phyloP scores from a whole-genome alignment of 2,888 invertebrate species.

The Enchytraeus crypticus region DNA sequence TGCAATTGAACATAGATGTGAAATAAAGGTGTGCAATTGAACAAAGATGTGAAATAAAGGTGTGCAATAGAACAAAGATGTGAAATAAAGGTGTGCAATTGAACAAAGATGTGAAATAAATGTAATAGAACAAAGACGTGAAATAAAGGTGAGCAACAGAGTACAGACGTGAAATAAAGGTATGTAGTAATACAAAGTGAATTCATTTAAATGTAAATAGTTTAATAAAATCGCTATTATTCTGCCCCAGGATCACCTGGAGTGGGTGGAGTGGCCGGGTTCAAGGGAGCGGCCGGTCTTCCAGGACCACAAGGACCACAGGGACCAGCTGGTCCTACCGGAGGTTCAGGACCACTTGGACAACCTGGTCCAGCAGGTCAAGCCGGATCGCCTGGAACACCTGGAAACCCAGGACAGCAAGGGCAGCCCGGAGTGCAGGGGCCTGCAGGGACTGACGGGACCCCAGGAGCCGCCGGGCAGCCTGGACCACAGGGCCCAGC shows the following conservation, averaged over 20 bases:
- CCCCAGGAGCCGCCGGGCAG: constrained; percentile 12
- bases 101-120: too few species aligned
- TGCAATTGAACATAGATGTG: too few species aligned
- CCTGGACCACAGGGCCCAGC: constrained; percentile 6
- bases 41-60: too few species aligned
- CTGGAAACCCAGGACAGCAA: background rate
- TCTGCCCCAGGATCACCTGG: constrained; percentile 8
- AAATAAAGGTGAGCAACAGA: too few species aligned
- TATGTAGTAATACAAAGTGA: too few species aligned
- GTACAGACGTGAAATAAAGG: too few species aligned
- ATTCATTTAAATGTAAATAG: too few species aligned
- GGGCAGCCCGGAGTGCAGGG: background rate
- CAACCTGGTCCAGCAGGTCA: background rate
- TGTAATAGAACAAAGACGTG: too few species aligned
- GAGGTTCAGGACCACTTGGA: constrained; percentile 1
- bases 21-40: too few species aligned
- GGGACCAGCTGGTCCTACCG: background rate
- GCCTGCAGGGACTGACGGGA: constrained; percentile 14
- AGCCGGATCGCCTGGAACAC: background rate
- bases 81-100: too few species aligned
- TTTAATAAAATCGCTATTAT: too few species aligned
- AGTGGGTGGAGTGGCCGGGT: constrained; percentile 9
- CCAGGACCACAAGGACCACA: constrained; percentile 12
- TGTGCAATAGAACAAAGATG: too few species aligned
- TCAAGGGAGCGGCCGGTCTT: constrained; percentile 5